phyloP scores from a whole-genome alignment of 2,113 vertebrate species.

The Mus pahari region DNA sequence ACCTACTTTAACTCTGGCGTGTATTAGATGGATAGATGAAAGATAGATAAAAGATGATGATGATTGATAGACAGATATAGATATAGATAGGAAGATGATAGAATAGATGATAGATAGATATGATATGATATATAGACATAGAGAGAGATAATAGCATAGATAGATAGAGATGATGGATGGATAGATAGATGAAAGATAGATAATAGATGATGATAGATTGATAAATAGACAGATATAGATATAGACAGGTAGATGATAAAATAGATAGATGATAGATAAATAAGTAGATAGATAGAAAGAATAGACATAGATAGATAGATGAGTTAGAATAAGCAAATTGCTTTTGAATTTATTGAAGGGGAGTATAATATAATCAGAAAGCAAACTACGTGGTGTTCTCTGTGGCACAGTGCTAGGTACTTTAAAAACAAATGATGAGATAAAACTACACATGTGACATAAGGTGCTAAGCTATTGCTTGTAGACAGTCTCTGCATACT shows the following conservation, averaged over 20 bases:
- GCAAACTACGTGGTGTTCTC: neutral
- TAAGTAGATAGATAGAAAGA: too few relatives aligned
- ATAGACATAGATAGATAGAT: neutral
- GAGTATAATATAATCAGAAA: neutral
- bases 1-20: neutral
- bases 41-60: too few relatives aligned
- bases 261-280: too few relatives aligned
- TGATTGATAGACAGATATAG: too few relatives aligned
- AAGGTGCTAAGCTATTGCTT: neutral
- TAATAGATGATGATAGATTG: too few relatives aligned
- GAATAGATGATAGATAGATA: neutral
- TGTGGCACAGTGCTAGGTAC: neutral
- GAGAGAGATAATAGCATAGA: neutral
- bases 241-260: too few relatives aligned
- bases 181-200: too few relatives aligned
- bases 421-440: conserved; percentile 26
- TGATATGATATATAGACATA: too few relatives aligned
- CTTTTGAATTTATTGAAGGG: neutral
- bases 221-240: too few relatives aligned
- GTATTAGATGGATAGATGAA: too few relatives aligned
- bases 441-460: neutral
- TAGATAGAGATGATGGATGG: too few relatives aligned
- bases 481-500: neutral
- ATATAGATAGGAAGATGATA: too few relatives aligned
- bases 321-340: neutral